Evolutionary conservation across 2,888 invertebrate species (phyloP).

Genomic region (Andrena bicolor): DNA sequence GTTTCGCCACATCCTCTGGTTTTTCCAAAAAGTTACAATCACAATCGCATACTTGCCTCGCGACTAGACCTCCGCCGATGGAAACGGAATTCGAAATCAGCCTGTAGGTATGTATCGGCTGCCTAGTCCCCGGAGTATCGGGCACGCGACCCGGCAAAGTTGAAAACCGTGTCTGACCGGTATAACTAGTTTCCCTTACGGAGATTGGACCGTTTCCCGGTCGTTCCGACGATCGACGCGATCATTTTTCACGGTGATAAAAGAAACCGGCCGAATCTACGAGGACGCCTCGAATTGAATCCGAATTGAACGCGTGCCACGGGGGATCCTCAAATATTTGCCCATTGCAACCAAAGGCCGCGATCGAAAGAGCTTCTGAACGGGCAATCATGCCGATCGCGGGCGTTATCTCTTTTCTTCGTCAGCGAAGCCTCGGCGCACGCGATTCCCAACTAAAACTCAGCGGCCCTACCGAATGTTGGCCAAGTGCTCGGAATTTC

Average conservation of each 20-base stretch:
- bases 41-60: constrained; percentile 20
- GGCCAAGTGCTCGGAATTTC: no score
- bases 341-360: not conserved
- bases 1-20: not conserved
- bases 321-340: constrained; percentile 30
- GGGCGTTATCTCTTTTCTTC: not conserved
- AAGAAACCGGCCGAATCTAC: not conserved
- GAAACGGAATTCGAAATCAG: constrained; percentile 61
- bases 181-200: constrained; percentile 59
- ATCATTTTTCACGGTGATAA: constrained; percentile 27
- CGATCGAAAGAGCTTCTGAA: not conserved
- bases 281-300: constrained; percentile 14
- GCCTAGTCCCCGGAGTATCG: constrained; percentile 41
- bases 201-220: constrained; percentile 60
- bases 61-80: constrained; percentile 37
- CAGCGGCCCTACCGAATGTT: not conserved
- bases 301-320: not conserved
- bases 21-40: constrained; percentile 33
- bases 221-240: constrained; percentile 11
- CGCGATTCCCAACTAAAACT: not conserved
- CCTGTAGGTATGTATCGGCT: constrained; percentile 56
- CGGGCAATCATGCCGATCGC: not conserved
- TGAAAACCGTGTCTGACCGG: constrained; percentile 58
- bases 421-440: not conserved
- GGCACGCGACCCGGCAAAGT: constrained; percentile 45